Evolutionary conservation across 2,888 invertebrate species (phyloP), one percentile per base, ranked within the genome.

Genomic region (Gerris lacustris): DNA sequence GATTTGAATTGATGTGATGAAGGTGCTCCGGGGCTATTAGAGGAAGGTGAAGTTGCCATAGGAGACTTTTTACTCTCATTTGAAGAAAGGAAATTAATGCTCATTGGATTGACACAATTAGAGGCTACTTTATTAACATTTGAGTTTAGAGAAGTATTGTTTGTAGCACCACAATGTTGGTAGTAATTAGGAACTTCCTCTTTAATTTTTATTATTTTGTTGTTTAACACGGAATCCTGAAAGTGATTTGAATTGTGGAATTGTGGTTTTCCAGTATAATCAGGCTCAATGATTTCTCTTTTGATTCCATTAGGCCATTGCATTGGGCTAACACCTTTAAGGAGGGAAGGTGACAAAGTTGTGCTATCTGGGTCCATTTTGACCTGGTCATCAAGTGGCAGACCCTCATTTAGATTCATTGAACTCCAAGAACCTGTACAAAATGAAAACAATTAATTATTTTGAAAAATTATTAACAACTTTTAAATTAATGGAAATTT

Each of bases 291-390:
- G 1, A 55, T 55, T 55, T 55, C 55, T 55, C 55, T 55, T 55
- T 55, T 55, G 15, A 55, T 55, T 11, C 55, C 55, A 15, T 55
- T 55, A 55, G 55, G 55, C 55, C 55, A 55, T 15, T 55, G 55
- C 55, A 55, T 55, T 9, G 55, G 55, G 15, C 55, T 55, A 15
- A 55, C 55, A 55, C 55, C 55, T 15, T 55, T 55, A 11, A 55
- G 11, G 9, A 55, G 55, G 15, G 55, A 55, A 55, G 55, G 55
- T 55, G 55, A 55, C 5, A 55, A 55, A 11, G 88, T 90, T 0
- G 90, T 90, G 15, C 90, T 90, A 77, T 90, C 90, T 0, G 90
- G 89, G 77, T 89, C 90, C 75, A 89, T 89, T 78, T 89, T 89
- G 0, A 84, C 82, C 80, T 80, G 67, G 67, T 72, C 68, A 18